phyloP scores from a whole-genome alignment of 2,113 vertebrate species.

The Silurus glanis region DNA sequence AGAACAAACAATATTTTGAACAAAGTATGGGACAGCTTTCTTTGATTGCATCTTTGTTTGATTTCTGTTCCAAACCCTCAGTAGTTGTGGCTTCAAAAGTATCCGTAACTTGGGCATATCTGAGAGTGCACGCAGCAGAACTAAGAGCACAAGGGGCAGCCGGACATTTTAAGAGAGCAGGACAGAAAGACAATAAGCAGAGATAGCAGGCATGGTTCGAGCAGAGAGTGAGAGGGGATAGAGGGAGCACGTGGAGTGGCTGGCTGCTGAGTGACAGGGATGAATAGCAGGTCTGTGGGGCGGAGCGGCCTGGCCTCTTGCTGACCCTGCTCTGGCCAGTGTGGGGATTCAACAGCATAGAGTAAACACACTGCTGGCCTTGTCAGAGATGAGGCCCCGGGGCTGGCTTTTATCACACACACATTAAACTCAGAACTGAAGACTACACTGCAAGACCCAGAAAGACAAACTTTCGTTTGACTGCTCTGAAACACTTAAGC shows the following conservation, averaged over 20 bases:
- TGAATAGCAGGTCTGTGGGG: conserved; percentile 59
- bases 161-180: conserved; percentile 36
- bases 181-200: conserved; percentile 41
- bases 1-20: not conserved
- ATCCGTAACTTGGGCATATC: not conserved
- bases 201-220: conserved; percentile 19
- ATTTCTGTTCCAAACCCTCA: not conserved
- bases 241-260: conserved; percentile 16
- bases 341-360: conserved; percentile 45
- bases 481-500: not conserved
- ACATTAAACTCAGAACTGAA: conserved; percentile 45
- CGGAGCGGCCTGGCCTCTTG: conserved; percentile 55
- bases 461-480: conserved; percentile 31
- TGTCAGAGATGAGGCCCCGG: conserved; percentile 47
- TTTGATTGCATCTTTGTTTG: not conserved
- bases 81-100: not conserved
- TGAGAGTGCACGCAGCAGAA: not conserved
- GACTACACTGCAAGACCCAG: conserved; percentile 32
- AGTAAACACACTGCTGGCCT: conserved; percentile 58
- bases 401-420: conserved; percentile 55
- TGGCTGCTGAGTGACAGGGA: conserved; percentile 45
- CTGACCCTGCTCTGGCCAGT: conserved; percentile 64
- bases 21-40: not conserved
- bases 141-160: conserved; percentile 12
- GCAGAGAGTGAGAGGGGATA: not conserved